Evolutionary conservation across 2,888 invertebrate genomes (phyloP).

Genomic region (Cerastis leucographa): DNA sequence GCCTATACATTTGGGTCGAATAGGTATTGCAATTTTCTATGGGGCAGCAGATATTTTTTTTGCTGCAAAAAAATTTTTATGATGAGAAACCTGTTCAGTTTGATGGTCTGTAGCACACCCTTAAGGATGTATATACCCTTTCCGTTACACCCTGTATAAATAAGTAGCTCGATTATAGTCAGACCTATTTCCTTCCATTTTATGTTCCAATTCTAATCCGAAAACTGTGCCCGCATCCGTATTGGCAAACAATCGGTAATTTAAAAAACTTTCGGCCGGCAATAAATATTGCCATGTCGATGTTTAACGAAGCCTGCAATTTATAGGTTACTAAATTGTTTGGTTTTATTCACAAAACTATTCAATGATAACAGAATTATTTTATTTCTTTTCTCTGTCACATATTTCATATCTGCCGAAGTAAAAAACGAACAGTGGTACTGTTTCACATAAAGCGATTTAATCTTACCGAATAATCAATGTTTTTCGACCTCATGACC

Average conservation of each 20-base stretch:
- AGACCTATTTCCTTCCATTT: neutral
- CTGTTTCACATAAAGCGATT: neutral
- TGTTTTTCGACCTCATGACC: neutral
- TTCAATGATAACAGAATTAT: neutral
- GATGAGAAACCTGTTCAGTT: too few species aligned
- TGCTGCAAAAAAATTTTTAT: too few species aligned
- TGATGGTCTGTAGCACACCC: too few species aligned
- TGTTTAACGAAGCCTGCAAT: constrained; percentile 11
- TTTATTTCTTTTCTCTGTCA: neutral
- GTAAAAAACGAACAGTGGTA: neutral
- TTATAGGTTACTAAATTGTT: constrained; percentile 3
- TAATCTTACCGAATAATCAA: neutral
- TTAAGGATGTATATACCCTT: too few species aligned
- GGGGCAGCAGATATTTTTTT: too few species aligned
- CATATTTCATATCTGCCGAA: neutral
- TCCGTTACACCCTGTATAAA: too few species aligned
- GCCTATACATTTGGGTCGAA: too few species aligned
- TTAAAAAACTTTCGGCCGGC: neutral
- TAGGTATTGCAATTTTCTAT: too few species aligned
- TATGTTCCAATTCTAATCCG: neutral
- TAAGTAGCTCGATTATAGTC: neutral
- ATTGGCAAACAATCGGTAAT: constrained; percentile 26
- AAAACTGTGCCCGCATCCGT: neutral
- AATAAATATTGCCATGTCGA: neutral
- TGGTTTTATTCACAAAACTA: constrained; percentile 11